Percentiles rank a stretch among this genome's conserved stretches.
Evolutionary conservation across 2,888 invertebrate species (phyloP).

Genomic region (Falcaria lacertinaria): DNA sequence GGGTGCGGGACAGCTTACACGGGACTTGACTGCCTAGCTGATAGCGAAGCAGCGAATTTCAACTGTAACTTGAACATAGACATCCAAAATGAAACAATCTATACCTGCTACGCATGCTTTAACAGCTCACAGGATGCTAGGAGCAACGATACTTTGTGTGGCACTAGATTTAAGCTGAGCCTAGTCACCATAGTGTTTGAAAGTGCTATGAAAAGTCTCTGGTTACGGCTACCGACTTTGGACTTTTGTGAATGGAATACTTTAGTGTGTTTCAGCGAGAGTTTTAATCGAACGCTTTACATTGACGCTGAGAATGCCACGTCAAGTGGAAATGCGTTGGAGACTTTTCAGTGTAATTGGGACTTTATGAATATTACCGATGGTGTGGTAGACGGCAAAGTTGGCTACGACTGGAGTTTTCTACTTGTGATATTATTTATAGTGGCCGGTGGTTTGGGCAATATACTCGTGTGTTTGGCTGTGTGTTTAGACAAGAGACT

Average conservation of each 20-base stretch:
- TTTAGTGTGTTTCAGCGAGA: conserved; percentile 51
- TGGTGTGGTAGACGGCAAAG: conserved; percentile 31
- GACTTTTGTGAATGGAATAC: conserved; percentile 54
- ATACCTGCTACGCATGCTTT: conserved; percentile 53
- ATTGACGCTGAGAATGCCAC: conserved; percentile 39
- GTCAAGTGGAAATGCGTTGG: conserved; percentile 29
- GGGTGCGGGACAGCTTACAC: conserved; percentile 42
- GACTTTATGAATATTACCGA: conserved; percentile 46
- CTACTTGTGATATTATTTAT: conserved; percentile 92
- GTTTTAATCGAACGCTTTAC: conserved; percentile 58
- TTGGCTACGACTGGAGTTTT: conserved; percentile 88
- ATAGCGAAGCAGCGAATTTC: conserved; percentile 35
- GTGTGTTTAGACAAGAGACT: conserved; percentile 93
- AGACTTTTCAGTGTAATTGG: conserved; percentile 63
- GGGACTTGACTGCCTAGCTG: conserved; percentile 49
- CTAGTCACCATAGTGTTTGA: conserved; percentile 59
- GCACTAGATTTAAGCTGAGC: conserved; percentile 63
- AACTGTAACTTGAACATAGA: conserved; percentile 61
- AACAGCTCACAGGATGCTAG: conserved; percentile 44
- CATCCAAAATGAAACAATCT: conserved; percentile 70
- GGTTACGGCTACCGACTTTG: conserved; percentile 56
- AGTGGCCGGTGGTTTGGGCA: conserved; percentile 92
- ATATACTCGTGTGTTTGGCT: conserved; percentile 95
- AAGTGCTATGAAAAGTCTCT: conserved; percentile 60
- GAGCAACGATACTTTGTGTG: conserved; percentile 57